These are phyloP conservation scores for Lasioglossum pauxillum DNA, from an alignment of 2,888 invertebrate species.

Conservation along the genomic window DNA sequence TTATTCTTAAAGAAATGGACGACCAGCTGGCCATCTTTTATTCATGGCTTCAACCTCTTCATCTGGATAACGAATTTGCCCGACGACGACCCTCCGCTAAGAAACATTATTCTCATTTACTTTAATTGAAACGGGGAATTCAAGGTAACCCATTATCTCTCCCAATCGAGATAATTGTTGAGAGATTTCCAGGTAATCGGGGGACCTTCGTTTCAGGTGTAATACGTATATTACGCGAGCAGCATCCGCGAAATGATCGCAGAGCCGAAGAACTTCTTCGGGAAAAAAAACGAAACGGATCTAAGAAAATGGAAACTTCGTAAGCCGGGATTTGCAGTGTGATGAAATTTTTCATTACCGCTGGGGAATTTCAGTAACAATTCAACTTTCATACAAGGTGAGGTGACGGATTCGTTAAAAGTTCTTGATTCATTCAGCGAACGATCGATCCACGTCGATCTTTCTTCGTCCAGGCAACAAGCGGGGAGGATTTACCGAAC, in stretches of 20 bases:
- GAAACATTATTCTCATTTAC: background rate
- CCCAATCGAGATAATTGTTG: background rate
- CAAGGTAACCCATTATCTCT: background rate
- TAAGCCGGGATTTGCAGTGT: background rate
- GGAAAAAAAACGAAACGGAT: background rate
- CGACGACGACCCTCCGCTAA: background rate
- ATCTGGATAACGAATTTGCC: background rate
- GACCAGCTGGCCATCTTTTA: background rate
- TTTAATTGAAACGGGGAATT: background rate
- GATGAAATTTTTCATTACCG: background rate
- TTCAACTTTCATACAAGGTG: background rate
- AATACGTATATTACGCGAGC: background rate
- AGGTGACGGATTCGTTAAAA: background rate
- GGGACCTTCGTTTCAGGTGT: background rate
- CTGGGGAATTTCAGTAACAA: background rate
- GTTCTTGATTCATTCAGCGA: background rate
- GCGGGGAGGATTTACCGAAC: background rate
- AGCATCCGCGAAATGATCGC: background rate
- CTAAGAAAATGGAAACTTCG: background rate
- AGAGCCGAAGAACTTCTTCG: background rate
- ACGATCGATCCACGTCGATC: background rate
- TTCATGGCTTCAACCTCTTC: background rate
- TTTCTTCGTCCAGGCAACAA: conserved; percentile 4
- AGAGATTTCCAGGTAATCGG: background rate
- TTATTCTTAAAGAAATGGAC: background rate